Base-by-base conservation (phyloP, 1,140 invertebrate genomes). In the Halesus radiatus region DNA sequence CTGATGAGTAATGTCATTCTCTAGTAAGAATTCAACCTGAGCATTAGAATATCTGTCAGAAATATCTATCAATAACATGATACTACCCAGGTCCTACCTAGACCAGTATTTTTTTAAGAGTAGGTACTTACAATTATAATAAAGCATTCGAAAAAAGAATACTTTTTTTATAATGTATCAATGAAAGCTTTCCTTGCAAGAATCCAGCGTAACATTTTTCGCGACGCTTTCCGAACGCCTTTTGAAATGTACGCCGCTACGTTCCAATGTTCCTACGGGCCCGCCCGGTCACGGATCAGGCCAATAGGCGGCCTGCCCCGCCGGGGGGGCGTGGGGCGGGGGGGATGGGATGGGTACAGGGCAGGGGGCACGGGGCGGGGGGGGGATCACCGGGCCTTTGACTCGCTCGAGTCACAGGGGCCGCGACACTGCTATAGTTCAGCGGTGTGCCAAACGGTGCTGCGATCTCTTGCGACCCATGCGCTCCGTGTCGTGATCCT, bases 381-480 rank as follows among this genome's bases (percentile, higher is more conserved):
- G 66, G 66, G 32, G 66, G n/a, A 53, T 20, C 52, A 84, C 86
- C 85, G 86, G 86, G 88, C 87, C 75, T 86, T 64, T 70, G 78
- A 50, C 50, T 74, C 70, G 60, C 70, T 64, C 56, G 78, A 50
- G 23, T 74, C 70, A 73, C 70, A 74, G 70, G 53, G 70, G 70
- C 70, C 70, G 70, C 70, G 70, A 56, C 70, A 74, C 70, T 53
- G 70, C 70, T 13, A 74, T 74, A 74, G 70, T 53, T 64, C 68
- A 87, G 88, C 87, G 87, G 84, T 86, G 53, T 58, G 72, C 58
- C 60, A 62, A 60, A 23, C 73, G 56, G 75, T 18, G 85, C 84
- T 87, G 84, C 86, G 87, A 87, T 87, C 88, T 88, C 26, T 32
- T 79, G 58, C 62, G 64, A 56, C 66, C 68, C 23, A 23, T 62